Conservation (phyloP, 2,113 vertebrate species). For the Tympanuchus pallidicinctus region DNA sequence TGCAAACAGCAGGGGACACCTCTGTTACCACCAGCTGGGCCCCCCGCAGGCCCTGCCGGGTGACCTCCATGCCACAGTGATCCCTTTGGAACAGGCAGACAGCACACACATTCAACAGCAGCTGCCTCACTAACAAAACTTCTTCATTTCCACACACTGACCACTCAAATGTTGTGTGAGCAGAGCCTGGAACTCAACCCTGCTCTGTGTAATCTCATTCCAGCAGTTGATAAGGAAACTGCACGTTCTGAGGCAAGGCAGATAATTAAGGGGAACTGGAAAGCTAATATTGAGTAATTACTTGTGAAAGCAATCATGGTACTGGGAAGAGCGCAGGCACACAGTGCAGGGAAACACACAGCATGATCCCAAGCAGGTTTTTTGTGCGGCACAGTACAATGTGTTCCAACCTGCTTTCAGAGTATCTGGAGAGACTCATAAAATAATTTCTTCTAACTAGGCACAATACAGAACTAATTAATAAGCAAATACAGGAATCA, state of each 20-base stretch:
- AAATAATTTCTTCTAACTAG: not conserved
- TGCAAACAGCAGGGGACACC: not conserved
- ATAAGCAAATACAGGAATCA: not conserved
- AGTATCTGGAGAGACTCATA: slow-evolving; percentile 64
- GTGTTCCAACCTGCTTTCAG: slow-evolving; percentile 81
- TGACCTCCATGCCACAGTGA: too few relatives aligned
- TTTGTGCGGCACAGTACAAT: slow-evolving; percentile 76
- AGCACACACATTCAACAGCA: not conserved
- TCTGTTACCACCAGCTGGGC: not conserved
- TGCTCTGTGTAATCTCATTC: not conserved
- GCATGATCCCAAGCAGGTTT: slow-evolving; percentile 81
- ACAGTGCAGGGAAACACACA: slow-evolving; percentile 78
- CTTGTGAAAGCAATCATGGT: not conserved
- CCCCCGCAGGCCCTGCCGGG: accelerated
- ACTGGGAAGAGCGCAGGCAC: slow-evolving; percentile 19
- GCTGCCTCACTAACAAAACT: not conserved
- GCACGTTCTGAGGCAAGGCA: not conserved
- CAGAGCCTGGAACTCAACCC: not conserved
- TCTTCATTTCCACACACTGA: not conserved
- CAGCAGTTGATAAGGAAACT: not conserved
- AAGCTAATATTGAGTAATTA: not conserved
- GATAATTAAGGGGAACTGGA: not conserved
- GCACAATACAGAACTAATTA: not conserved
- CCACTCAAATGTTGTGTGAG: accelerated
- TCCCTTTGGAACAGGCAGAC: not conserved